Evolutionary conservation across 2,888 invertebrate genomes (phyloP).

Genomic region (Morinoia aosen): DNA sequence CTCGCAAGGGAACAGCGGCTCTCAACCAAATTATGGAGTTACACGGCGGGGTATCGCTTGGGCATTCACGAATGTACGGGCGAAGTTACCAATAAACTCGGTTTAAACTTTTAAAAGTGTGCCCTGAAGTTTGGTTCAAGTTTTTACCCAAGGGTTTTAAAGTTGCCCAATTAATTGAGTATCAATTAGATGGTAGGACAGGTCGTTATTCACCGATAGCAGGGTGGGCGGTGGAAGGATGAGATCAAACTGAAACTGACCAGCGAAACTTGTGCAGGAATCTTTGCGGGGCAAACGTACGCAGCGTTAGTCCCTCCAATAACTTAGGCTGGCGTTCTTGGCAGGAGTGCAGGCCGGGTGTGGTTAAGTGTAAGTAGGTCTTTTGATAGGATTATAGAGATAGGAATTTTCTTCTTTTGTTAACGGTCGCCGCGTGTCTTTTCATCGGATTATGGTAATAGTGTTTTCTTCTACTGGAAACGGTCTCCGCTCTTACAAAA

Average conservation of each 20-base stretch:
- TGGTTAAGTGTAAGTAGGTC: no score
- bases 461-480: no score
- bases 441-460: no score
- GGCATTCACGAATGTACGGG: conserved; percentile 34
- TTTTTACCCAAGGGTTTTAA: conserved; percentile 35
- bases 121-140: background rate
- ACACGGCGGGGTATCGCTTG: background rate
- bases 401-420: no score
- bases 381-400: no score
- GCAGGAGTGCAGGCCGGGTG: background rate
- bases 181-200: conserved; percentile 31
- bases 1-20: background rate
- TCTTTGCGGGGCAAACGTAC: background rate
- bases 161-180: conserved; percentile 39
- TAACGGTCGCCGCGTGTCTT: no score
- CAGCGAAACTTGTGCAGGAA: background rate
- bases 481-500: no score
- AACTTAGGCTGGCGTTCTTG: background rate
- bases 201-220: background rate
- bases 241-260: background rate
- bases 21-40: conserved; percentile 6
- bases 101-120: conserved; percentile 41
- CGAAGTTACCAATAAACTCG: conserved; percentile 47
- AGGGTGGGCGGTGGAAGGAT: background rate
- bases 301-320: background rate